A percentile compares a stretch with the other conserved stretches of the same genome.
Evolutionary conservation across 2,113 vertebrate species (phyloP).

Genomic region (Saccopteryx leptura): DNA sequence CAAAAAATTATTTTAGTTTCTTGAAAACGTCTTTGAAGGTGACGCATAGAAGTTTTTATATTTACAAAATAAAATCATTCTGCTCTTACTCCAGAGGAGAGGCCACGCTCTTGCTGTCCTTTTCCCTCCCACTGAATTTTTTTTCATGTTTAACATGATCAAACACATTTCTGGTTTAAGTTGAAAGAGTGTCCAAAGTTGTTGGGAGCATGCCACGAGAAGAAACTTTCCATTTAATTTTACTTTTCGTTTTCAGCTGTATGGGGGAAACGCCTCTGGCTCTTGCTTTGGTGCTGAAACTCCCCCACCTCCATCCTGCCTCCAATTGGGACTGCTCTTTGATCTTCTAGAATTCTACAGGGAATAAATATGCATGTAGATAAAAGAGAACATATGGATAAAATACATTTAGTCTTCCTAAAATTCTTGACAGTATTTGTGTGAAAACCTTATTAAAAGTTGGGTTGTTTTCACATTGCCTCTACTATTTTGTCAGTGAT

Average conservation of each 20-base stretch:
- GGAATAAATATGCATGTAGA: conserved; percentile 72
- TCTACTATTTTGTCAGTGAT: conserved; percentile 49
- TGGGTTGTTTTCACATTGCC: neutral
- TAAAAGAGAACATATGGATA: conserved; percentile 63
- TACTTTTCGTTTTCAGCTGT: conserved; percentile 52
- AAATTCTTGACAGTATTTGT: conserved; percentile 70
- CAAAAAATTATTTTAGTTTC: neutral
- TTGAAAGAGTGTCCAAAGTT: conserved; percentile 31
- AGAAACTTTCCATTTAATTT: conserved; percentile 66
- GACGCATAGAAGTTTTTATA: neutral
- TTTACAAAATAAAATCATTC: neutral
- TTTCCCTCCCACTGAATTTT: neutral
- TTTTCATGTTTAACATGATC: conserved; percentile 31
- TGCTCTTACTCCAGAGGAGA: neutral
- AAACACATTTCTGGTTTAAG: conserved; percentile 25
- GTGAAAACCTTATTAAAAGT: conserved; percentile 68
- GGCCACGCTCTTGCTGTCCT: too few relatives aligned
- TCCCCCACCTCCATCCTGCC: neutral
- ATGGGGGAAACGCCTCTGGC: conserved; percentile 58
- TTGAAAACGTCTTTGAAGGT: conserved; percentile 43
- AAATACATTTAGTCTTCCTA: conserved; percentile 72
- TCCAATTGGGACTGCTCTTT: conserved; percentile 66
- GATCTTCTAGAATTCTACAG: conserved; percentile 73
- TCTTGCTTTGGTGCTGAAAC: conserved; percentile 38
- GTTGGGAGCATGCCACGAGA: neutral